These are phyloP conservation scores for Avahi laniger DNA, from an alignment of 2,797 vertebrate species.

Conservation along the genomic window DNA sequence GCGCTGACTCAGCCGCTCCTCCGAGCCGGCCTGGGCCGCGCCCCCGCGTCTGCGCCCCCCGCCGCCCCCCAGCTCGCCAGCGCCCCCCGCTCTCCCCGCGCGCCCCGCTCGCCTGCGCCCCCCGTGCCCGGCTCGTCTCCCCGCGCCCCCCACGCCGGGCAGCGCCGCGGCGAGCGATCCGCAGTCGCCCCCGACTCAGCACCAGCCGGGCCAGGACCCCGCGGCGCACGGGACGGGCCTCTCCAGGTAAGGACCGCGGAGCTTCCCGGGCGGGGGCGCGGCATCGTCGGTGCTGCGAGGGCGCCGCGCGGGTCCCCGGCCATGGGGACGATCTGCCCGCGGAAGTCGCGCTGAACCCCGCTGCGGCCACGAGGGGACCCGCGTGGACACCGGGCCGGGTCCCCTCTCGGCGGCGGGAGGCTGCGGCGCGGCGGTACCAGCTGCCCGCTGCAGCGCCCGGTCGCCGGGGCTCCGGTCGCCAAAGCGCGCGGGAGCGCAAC, in stretches of 20 bases:
- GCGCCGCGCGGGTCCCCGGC: background rate
- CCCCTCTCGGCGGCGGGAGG: background rate
- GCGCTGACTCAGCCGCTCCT: constrained; percentile 70
- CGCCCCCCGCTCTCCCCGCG: constrained; percentile 45
- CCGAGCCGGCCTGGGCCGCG: background rate
- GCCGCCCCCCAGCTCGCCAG: constrained; percentile 14
- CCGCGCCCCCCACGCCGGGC: background rate
- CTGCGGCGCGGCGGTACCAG: background rate
- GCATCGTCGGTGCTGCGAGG: background rate
- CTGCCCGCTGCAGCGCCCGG: background rate
- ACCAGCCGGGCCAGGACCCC: constrained; percentile 73
- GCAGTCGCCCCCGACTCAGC: background rate
- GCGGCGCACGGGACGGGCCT: constrained; percentile 72
- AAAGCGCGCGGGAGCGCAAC: no score
- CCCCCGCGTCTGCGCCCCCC: background rate
- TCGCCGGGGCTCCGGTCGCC: background rate
- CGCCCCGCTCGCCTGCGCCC: background rate
- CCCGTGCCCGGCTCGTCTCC: background rate
- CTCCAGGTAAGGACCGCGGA: constrained; percentile 55
- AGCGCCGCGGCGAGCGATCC: constrained; percentile 80
- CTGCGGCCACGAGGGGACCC: background rate
- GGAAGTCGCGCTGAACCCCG: background rate
- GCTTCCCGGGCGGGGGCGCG: background rate
- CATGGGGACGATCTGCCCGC: background rate
- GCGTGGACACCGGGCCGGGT: background rate